Evolutionary conservation across 1,140 invertebrate species (phyloP), one percentile per base, ranked within the genome.

Genomic region (Megalopta genalis): DNA sequence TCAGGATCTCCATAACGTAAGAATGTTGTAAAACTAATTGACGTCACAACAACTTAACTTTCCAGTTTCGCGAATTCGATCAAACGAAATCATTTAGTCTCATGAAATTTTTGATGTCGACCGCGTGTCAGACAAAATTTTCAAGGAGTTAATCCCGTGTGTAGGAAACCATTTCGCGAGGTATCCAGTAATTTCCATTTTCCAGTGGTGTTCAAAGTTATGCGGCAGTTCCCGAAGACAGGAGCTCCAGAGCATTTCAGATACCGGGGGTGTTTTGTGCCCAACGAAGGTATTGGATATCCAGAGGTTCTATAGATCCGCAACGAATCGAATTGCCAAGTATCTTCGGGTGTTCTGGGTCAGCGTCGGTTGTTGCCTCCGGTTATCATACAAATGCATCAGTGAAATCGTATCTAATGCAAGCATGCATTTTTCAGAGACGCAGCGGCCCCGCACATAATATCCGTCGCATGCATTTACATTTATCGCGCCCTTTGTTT

Each of bases 291-390:
- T 57, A 57, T 57, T 57, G 8, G 54, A n/a, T 57, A 57, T n/a
- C 18, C 21, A n/a, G 54, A 1, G 54, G 54, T 57, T n/a, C 54
- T n/a, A n/a, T 57, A 57, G 21, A 57, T n/a, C 18, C 21, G 6
- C 54, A n/a, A 57, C 54, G 54, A 57, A 57, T 57, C 54, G 54
- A 57, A 57, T 57, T n/a, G 54, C 54, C 54, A 57, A 57, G 54
- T 57, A 57, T 57, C 54, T n/a, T n/a, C 21, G n/a, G 49, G 54
- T 57, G 54, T 57, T n/a, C 54, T n/a, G 21, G 54, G 54, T n/a
- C 54, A 57, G 21, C 54, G 8, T 57, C 18, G 54, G 54, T 57
- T 57, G 54, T 57, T 57, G 54, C 54, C 18, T 57, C 18, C 21
- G 54, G 54, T 57, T 57, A 57, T 57, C 54, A 57, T 57, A 57